Conservation (phyloP, 2,797 vertebrate species). For the Lemur catta region DNA sequence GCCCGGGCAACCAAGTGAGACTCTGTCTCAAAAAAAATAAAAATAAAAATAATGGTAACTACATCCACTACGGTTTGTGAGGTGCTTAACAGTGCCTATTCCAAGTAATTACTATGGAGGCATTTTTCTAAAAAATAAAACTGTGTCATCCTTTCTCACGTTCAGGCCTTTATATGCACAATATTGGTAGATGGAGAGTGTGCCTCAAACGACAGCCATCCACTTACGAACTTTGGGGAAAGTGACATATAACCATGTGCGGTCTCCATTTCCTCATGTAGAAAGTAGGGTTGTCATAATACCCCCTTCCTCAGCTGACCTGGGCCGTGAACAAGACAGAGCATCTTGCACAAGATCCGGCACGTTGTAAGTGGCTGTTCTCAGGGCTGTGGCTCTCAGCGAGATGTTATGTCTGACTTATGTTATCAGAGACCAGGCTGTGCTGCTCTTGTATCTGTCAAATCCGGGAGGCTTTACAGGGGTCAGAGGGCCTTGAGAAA, state of each 20-base stretch:
- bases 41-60: background rate
- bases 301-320: background rate
- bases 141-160: background rate
- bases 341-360: background rate
- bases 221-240: background rate
- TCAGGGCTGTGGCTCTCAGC: background rate
- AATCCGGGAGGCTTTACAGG: background rate
- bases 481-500: background rate
- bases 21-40: too few species aligned
- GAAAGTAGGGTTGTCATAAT: background rate
- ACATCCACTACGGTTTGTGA: background rate
- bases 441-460: background rate
- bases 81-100: background rate
- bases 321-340: background rate
- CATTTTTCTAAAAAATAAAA: background rate
- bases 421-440: background rate
- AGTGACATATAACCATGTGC: too few species aligned
- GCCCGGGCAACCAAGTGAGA: too few species aligned
- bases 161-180: background rate
- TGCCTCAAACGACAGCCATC: background rate
- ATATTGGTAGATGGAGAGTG: background rate
- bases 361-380: too few species aligned
- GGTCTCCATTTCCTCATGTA: background rate
- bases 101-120: background rate
- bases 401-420: background rate